Percentiles rank a stretch among this genome's conserved stretches.
phyloP scores from a whole-genome alignment of 1,140 invertebrate genomes.

The Philopotamus ludificatus region DNA sequence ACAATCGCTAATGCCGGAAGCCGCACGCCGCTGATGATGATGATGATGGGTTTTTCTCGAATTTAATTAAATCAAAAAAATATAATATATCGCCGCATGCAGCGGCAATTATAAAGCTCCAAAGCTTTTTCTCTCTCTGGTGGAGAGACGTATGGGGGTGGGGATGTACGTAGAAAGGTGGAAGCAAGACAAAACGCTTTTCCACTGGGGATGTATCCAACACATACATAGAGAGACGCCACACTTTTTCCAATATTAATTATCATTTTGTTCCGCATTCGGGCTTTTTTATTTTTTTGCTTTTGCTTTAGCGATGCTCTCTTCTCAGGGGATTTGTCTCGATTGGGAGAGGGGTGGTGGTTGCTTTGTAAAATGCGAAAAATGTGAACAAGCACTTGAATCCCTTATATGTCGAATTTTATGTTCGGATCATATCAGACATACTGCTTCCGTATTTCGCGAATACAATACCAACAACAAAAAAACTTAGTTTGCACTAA shows the following conservation, averaged over 20 bases:
- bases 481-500: no score
- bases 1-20: no score
- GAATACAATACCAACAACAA: no score
- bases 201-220: background rate
- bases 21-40: no score
- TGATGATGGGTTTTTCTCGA: no score
- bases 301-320: conserved; percentile 25
- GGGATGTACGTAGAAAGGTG: conserved; percentile 2
- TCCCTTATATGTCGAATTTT: no score
- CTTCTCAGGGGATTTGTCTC: conserved; percentile 23
- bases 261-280: conserved; percentile 37
- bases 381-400: conserved; percentile 10
- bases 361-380: conserved; percentile 17
- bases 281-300: conserved; percentile 24
- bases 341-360: conserved; percentile 11
- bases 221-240: conserved; percentile 9
- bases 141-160: background rate
- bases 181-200: conserved; percentile 11
- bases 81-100: no score
- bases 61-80: no score
- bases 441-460: no score
- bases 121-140: conserved; percentile 5
- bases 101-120: no score
- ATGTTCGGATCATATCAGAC: no score
- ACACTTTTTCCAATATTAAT: conserved; percentile 38